phyloP scores from a whole-genome alignment of 2,113 vertebrate genomes.

The Ardeotis arabs region DNA sequence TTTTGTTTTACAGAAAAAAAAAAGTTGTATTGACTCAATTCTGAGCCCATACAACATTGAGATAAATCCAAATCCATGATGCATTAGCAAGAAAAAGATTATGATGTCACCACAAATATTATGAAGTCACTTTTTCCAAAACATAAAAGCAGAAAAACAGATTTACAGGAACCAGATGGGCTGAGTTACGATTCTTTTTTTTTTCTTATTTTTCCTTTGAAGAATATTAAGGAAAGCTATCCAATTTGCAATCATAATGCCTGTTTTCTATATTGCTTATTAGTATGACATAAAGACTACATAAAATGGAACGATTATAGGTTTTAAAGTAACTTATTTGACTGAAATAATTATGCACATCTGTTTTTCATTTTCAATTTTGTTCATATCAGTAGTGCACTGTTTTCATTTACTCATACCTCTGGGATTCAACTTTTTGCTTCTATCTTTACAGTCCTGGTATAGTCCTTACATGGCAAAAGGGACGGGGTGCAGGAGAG shows the following conservation, averaged over 20 bases:
- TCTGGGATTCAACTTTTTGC: conserved; percentile 70
- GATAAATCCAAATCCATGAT: conserved; percentile 44
- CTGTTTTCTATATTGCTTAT: background rate
- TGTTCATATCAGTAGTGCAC: background rate
- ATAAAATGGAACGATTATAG: background rate
- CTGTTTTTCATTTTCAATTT: conserved; percentile 25
- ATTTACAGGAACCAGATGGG: background rate
- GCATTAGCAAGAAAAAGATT: conserved; percentile 60
- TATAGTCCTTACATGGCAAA: conserved; percentile 54
- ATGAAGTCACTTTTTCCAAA: conserved; percentile 45
- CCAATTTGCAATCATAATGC: background rate
- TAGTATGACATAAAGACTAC: background rate
- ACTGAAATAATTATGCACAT: conserved; percentile 28
- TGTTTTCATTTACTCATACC: conserved; percentile 21
- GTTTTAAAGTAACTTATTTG: conserved; percentile 12
- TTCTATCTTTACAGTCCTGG: conserved; percentile 74
- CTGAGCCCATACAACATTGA: conserved; percentile 47
- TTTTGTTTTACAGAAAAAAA: background rate
- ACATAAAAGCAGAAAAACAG: conserved; percentile 52
- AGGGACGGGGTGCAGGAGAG: conserved; percentile 28
- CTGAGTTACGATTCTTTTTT: background rate
- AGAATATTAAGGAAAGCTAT: background rate
- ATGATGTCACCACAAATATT: conserved; percentile 58
- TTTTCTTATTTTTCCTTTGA: background rate
- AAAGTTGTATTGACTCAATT: conserved; percentile 45